Evolutionary conservation across 2,113 vertebrate species (phyloP), one percentile per base, ranked within the genome.

Genomic region (Clinocottus analis): DNA sequence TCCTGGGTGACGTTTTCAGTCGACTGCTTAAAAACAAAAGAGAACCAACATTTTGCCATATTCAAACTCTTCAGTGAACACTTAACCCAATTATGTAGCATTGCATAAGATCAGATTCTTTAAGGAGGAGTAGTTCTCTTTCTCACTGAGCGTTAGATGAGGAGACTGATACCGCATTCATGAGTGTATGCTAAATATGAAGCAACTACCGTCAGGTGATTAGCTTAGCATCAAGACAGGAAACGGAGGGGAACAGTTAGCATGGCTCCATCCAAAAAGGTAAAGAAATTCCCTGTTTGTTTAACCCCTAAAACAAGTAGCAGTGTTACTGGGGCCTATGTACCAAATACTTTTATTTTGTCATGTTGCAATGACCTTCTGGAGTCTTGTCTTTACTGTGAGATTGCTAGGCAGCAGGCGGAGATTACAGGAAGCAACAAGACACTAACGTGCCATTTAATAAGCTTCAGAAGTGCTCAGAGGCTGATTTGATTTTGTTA

Each of bases 191-290:
- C 29, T 68, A 16, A 16, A 53, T 16, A 23, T 16, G 43, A 47
- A 12, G 3, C 49, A 17, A 23, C 21, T 35, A 14, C 1, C 56
- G 3, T 58, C 25, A 47, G 43, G 43, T 2, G 10, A 13, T 31
- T 66, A 7, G 64, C 64, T 33, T 67, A 33, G 45, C 64, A 67
- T 67, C 29, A 47, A 29, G 63, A 65, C 41, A 17, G 45, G 17
- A 66, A 11, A 53, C 51, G 1, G 49, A 53, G 37, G 7, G 7
- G 17, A 65, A 61, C 53, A 11, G 51, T 10, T 23, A 23, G 51
- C 51, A 2, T 53, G 53, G 23, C n/a, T 41, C 61, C 27, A 14
- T 64, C 37, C 37, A 35, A 4, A 7, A 47, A 53, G 13, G 12
- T 9, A 35, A 51, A 51, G 0, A 51, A 67, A 49, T 21, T 7